Conservation (phyloP, 2,888 invertebrate species). For the Ectemnius continuus region DNA sequence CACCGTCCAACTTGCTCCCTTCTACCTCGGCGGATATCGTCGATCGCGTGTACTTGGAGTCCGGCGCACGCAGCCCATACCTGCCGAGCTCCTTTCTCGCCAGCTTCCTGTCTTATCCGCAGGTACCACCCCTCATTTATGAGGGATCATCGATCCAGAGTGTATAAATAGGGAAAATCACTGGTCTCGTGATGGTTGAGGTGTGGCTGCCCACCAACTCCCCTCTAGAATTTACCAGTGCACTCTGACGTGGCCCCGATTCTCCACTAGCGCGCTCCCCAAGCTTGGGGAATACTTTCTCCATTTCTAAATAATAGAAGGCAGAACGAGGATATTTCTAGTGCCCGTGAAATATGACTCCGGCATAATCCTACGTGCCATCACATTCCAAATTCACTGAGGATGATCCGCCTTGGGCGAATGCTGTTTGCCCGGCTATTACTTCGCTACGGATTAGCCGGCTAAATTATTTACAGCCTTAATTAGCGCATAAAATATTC, state of each 20-base stretch:
- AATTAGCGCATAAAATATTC: neutral
- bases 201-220: too few relatives aligned
- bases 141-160: constrained; percentile 56
- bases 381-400: too few relatives aligned
- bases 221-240: too few relatives aligned
- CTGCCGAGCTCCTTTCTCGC: constrained; percentile 20
- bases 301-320: too few relatives aligned
- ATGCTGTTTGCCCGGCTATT: too few relatives aligned
- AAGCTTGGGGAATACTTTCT: too few relatives aligned
- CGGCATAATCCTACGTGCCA: too few relatives aligned
- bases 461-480: constrained; percentile 7
- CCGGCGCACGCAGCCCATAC: neutral
- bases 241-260: too few relatives aligned
- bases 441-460: neutral
- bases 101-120: constrained; percentile 51
- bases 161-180: constrained; percentile 65
- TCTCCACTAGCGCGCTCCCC: too few relatives aligned
- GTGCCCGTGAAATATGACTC: too few relatives aligned
- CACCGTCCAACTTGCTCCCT: neutral
- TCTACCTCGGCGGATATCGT: neutral
- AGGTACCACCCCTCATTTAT: constrained; percentile 56
- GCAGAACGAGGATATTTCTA: too few relatives aligned
- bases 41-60: neutral
- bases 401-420: too few relatives aligned
- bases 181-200: constrained; percentile 9